Evolutionary conservation across 2,113 vertebrate genomes (phyloP).

Genomic region (Aegithalos caudatus): DNA sequence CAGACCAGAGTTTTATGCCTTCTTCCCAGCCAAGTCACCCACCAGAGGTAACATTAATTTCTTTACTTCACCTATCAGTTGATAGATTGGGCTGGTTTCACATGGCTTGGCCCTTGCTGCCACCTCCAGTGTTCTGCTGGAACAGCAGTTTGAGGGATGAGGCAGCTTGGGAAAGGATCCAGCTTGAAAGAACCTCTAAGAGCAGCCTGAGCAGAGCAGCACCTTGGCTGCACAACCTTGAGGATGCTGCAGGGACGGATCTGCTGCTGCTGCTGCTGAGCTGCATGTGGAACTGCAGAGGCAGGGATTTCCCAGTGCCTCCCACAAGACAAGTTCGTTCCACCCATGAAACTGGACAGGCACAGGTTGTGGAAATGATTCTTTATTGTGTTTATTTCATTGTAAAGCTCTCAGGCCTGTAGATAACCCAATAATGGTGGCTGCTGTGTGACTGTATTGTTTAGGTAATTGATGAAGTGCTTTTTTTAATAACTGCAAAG

Average conservation of each 20-base stretch:
- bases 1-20: constrained; percentile 70
- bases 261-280: not conserved
- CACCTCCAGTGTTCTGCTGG: constrained; percentile 14
- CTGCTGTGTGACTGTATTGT: not conserved
- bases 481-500: not conserved
- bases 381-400: not conserved
- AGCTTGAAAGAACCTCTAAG: not conserved
- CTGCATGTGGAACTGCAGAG: not conserved
- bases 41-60: constrained; percentile 78
- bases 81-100: not conserved
- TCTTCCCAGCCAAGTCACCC: constrained; percentile 73
- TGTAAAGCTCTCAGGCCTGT: not conserved
- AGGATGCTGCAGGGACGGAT: not conserved
- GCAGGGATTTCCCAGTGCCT: not conserved
- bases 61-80: not conserved
- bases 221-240: constrained; percentile 26
- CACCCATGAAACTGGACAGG: not conserved
- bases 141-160: not conserved
- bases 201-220: not conserved
- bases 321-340: not conserved
- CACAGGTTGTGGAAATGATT: not conserved
- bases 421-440: not conserved
- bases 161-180: not conserved
- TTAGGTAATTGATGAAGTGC: not conserved
- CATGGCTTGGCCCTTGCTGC: constrained; percentile 20